Evolutionary conservation across 30 jellyfish, hydroid and myxozoan genomes (phyloP).

Genomic region (Haliclystus octoradiatus): DNA sequence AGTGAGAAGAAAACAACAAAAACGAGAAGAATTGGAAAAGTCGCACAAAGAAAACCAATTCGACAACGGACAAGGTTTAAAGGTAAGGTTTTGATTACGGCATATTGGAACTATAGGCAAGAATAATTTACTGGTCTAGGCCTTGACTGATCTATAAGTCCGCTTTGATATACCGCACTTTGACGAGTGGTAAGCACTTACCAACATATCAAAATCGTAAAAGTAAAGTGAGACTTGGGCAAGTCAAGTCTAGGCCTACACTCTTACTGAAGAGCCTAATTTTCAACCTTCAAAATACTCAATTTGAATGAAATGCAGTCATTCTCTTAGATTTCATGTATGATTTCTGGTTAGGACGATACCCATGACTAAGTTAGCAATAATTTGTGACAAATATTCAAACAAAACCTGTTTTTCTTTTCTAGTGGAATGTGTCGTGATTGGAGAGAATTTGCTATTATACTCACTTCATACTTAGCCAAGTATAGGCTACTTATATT

Average conservation of each 20-base stretch:
- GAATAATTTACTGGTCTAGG: too few species aligned
- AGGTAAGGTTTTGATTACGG: too few species aligned
- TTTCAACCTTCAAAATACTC: too few species aligned
- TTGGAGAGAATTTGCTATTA: not conserved
- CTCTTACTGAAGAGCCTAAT: too few species aligned
- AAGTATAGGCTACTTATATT: not conserved
- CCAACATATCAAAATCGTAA: too few species aligned
- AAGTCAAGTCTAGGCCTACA: too few species aligned
- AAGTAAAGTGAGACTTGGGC: too few species aligned
- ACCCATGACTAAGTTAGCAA: not conserved
- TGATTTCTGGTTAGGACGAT: not conserved
- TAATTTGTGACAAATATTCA: not conserved
- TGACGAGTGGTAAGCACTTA: too few species aligned
- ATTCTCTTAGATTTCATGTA: not conserved
- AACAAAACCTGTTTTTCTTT: not conserved
- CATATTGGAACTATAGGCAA: too few species aligned
- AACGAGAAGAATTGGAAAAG: constrained; percentile 32
- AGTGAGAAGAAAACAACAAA: constrained; percentile 29
- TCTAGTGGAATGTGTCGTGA: not conserved
- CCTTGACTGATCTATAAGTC: too few species aligned
- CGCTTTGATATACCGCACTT: too few species aligned
- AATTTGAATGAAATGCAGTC: too few species aligned
- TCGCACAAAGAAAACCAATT: constrained; percentile 7
- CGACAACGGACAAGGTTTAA: constrained; percentile 28
- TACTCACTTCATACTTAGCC: not conserved